Evolutionary conservation across 2,888 invertebrate genomes (phyloP).

Genomic region (Cephus pygmeus): DNA sequence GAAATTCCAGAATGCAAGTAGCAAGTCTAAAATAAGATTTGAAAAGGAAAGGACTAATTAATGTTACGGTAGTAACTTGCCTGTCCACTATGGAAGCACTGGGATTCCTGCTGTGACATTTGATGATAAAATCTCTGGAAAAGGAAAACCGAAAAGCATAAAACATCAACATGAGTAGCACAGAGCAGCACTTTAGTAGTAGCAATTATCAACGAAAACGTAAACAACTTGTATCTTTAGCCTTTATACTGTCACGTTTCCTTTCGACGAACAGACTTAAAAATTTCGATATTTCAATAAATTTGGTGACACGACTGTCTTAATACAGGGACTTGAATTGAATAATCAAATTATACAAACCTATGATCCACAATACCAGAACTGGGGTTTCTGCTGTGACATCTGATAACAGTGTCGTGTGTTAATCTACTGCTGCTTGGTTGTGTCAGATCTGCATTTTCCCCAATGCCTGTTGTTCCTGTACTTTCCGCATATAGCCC

Average conservation of each 20-base stretch:
- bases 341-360: slow-evolving; percentile 47
- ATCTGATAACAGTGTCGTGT: slow-evolving; percentile 71
- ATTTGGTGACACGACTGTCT: not conserved
- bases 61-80: slow-evolving; percentile 19
- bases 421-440: slow-evolving; percentile 59
- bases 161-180: slow-evolving; percentile 32
- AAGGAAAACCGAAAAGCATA: slow-evolving; percentile 37
- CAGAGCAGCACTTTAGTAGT: not conserved
- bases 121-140: slow-evolving; percentile 64
- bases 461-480: slow-evolving; percentile 68
- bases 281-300: not conserved
- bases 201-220: not conserved
- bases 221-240: not conserved
- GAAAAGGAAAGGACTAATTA: too few species aligned
- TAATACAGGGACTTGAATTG: not conserved
- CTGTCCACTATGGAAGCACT: slow-evolving; percentile 66
- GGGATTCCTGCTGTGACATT: slow-evolving; percentile 66
- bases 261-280: not conserved
- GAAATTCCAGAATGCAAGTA: too few species aligned
- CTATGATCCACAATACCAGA: slow-evolving; percentile 77
- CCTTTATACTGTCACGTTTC: not conserved
- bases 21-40: too few species aligned
- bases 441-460: slow-evolving; percentile 63
- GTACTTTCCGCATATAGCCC: slow-evolving; percentile 83
- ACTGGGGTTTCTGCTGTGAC: slow-evolving; percentile 86